Base-by-base conservation (phyloP, 2,113 vertebrate genomes). In the Penelope pileata region DNA sequence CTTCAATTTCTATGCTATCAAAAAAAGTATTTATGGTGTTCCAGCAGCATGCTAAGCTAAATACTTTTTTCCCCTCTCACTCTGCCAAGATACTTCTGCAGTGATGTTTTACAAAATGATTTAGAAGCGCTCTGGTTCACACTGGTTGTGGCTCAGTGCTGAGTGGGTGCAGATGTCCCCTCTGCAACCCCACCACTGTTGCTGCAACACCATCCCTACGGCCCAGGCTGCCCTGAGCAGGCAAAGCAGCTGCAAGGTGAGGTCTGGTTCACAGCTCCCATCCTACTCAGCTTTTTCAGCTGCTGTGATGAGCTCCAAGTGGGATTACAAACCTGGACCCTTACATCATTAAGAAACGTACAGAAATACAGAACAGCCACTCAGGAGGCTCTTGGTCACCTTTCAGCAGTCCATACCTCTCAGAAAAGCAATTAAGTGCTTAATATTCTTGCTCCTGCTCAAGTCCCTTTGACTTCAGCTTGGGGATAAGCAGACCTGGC, bases 21-120 rank as follows among this genome's bases (percentile, higher is more conserved):
- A 91, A 88, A 69, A 83, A 91, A 93, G 89, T 70, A 92, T 86
- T 96, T 86, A 86, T n/a, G 69, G 53, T 68, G 51, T 45, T 86
- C 48, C 66, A 84, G 40, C 11, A 82, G 38, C 1, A 0, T 10
- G 47, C 86, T 83, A 62, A 34, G 56, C 58, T 92, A 86, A 95
- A 93, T 21, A 38, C 30, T 30, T 92, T 94, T 70, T 83, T 75
- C 58, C 62, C 54, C 34, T 92, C 69, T 81, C 40, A 21, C 17
- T 47, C 83, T 93, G 92, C 86, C 83, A 93, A 84, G 83, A 60
- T 53, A 75, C 22, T 84, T 83, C 54, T 48, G 56, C 0, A 0
- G 63, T 34, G 88, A 53, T 60, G 38, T 64, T 70, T 81, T 62
- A 75, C 34, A 21, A 43, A 80, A 60, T 12, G 30, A 45, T 51